Evolutionary conservation across 2,113 vertebrate genomes (phyloP), one percentile per base, ranked within the genome.

Genomic region (Polypterus senegalus): DNA sequence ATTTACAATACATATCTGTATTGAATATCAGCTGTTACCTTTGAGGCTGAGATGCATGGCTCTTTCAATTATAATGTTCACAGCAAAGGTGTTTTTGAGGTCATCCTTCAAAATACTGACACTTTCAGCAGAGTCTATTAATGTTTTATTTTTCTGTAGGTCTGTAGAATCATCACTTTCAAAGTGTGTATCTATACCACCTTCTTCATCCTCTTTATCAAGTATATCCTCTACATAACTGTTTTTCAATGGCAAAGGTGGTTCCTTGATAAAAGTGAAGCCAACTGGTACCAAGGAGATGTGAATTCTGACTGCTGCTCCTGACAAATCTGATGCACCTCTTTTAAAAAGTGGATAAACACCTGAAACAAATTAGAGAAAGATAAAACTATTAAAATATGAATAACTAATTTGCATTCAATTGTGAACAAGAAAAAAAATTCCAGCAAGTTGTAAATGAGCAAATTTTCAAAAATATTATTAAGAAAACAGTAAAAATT

Each of bases 31-130:
- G 27, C 11, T n/a, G 68, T 67, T 79, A 97, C 96, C 92, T 88
- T 92, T 95, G 59, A 97, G 79, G 69, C 88, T 94, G 1, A 98
- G 79, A 64, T 94, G 93, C 95, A 96, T 97, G 1, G 96, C 94
- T 64, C 77, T 86, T 65, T 99, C 92, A 65, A 99, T 91, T 4
- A 83, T 70, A 59, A 99, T 67, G 7, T 47, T 84, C 67, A 83
- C 92, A 60, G 86, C 69, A 71, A 99, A 86, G 0, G 88, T 91
- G 59, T 82, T 81, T 6, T 87, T 83, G 46, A 60, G 45, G 5
- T 75, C 76, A 1, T 63, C 0, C 52, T 60, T 27, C 11, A 0
- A 54, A 47, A 0, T 71, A 77, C 46, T 72, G 77, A 10, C 63
- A 56, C 0, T 59, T 11, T 9, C 66, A 65, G 47, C 73, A 57